phyloP scores from a whole-genome alignment of 2,888 invertebrate genomes.

The Hofmannophila pseudospretella region DNA sequence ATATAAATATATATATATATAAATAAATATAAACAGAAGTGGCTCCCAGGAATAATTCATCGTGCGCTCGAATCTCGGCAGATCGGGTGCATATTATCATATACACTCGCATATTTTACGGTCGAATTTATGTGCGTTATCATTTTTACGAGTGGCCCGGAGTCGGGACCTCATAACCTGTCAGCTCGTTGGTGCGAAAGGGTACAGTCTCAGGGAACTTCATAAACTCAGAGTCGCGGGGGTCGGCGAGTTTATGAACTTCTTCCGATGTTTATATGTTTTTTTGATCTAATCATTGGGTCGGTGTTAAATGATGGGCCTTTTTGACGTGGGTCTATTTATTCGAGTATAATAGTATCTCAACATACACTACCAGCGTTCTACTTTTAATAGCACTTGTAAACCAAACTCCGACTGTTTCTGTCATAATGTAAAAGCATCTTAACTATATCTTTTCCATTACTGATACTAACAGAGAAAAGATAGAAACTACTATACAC shows the following conservation, averaged over 20 bases:
- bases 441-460: too few relatives aligned
- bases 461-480: too few relatives aligned
- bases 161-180: conserved; percentile 26
- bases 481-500: too few relatives aligned
- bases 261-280: neutral
- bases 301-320: neutral
- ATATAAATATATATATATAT: too few relatives aligned
- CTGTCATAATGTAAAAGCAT: too few relatives aligned
- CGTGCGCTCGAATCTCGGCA: conserved; percentile 25
- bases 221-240: too few relatives aligned
- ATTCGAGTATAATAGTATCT: too few relatives aligned
- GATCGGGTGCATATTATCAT: conserved; percentile 34
- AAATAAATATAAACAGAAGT: conserved; percentile 1
- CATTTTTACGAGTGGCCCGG: conserved; percentile 41
- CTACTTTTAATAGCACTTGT: too few relatives aligned
- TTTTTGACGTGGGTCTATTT: too few relatives aligned
- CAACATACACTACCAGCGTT: too few relatives aligned
- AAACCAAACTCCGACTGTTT: too few relatives aligned
- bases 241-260: conserved; percentile 24
- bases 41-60: conserved; percentile 18
- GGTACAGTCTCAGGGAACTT: too few relatives aligned
- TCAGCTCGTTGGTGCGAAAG: conserved; percentile 21
- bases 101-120: conserved; percentile 31
- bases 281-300: neutral
- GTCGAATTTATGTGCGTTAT: conserved; percentile 37